Conservation (phyloP, 2,888 invertebrate species). For the Cheilosia scutellata region DNA sequence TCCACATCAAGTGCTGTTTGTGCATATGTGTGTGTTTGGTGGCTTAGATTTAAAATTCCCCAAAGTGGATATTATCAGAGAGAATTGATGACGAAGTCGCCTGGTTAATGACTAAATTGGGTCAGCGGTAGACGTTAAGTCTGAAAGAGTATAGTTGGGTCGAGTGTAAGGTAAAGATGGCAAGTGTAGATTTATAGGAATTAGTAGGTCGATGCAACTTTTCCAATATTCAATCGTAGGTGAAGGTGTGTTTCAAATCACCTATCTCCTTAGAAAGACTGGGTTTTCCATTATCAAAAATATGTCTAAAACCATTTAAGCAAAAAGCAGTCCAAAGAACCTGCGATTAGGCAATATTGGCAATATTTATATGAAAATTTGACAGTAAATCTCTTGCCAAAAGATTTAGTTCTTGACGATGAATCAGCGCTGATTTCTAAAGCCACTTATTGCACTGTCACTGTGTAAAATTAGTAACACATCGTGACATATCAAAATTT, state of each 20-base stretch:
- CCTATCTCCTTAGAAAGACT: too few relatives aligned
- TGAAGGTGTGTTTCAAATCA: not conserved
- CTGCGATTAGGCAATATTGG: too few relatives aligned
- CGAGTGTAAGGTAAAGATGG: slow-evolving; percentile 6
- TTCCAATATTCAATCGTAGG: not conserved
- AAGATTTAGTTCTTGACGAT: too few relatives aligned
- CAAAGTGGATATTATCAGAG: slow-evolving; percentile 49
- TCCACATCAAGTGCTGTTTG: slow-evolving; percentile 27
- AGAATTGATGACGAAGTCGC: slow-evolving; percentile 33
- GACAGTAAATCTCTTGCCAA: too few relatives aligned
- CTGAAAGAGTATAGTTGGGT: not conserved
- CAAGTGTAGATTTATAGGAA: slow-evolving; percentile 47
- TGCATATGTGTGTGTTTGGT: not conserved
- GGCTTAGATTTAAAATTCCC: slow-evolving; percentile 42
- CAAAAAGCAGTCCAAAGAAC: too few relatives aligned
- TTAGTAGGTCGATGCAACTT: slow-evolving; percentile 42
- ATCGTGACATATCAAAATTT: too few relatives aligned
- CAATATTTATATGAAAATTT: too few relatives aligned
- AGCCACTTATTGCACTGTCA: too few relatives aligned
- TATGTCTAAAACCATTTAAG: too few relatives aligned
- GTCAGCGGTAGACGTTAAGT: slow-evolving; percentile 41
- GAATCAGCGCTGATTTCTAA: too few relatives aligned
- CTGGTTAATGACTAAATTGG: slow-evolving; percentile 61
- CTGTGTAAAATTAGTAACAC: too few relatives aligned
- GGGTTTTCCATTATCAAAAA: too few relatives aligned